Conservation (phyloP, 2,888 invertebrate species). For the Blastobasis lacticolella region DNA sequence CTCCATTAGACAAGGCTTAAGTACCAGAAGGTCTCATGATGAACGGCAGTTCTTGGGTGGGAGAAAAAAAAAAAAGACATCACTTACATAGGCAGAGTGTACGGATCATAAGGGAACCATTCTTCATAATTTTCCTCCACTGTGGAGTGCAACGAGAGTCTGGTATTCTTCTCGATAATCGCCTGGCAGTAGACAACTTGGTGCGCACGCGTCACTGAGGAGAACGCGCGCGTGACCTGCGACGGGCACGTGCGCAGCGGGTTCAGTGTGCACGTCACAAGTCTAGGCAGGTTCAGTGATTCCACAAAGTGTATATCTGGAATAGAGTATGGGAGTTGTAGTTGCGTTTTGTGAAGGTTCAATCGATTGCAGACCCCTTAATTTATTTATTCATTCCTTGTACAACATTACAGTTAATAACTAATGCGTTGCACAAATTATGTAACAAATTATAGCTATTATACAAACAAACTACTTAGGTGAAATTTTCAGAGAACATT, state of each 20-base stretch:
- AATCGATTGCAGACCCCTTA: too few relatives aligned
- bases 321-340: constrained; percentile 25
- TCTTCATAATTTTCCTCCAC: constrained; percentile 71
- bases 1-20: too few relatives aligned
- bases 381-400: too few relatives aligned
- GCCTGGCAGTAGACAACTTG: constrained; percentile 95
- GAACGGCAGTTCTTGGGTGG: too few relatives aligned
- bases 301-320: constrained; percentile 86
- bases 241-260: constrained; percentile 88
- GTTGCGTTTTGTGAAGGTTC: too few relatives aligned
- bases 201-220: constrained; percentile 85
- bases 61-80: neutral
- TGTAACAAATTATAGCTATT: too few relatives aligned
- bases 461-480: too few relatives aligned
- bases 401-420: too few relatives aligned
- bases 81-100: constrained; percentile 79
- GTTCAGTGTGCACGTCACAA: constrained; percentile 90
- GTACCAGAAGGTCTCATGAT: too few relatives aligned
- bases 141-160: constrained; percentile 63
- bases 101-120: constrained; percentile 95
- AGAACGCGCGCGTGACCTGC: constrained; percentile 85
- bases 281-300: constrained; percentile 86
- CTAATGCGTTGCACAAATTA: too few relatives aligned
- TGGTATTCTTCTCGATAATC: constrained; percentile 87
- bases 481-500: too few relatives aligned